Base-by-base conservation (phyloP, 37 sponge, comb jelly and placozoan species). In the Amphimedon queenslandica region DNA sequence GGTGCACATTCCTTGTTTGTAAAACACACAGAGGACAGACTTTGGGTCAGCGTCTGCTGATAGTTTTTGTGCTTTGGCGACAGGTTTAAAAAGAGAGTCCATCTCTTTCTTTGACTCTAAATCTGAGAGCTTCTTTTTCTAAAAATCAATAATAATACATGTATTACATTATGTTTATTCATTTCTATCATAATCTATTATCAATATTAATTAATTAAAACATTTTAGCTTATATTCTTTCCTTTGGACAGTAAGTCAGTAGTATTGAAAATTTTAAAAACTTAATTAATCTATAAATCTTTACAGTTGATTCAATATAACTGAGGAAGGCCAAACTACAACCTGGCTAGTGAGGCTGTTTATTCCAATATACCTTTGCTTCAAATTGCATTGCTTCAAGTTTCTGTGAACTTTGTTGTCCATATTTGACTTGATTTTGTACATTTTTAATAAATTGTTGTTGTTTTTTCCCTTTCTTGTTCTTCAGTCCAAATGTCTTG, bases 401-500 rank as follows among this genome's bases (percentile, higher is more conserved):
- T 67, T 82, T 90, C 40, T 80, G 73, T 25, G 55, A 33, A 53
- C 85, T 81, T 67, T 65, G 69, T n/a, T 80, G 77, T 6, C 90
- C 82, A 75, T 57, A 84, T 57, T 85, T 90, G 35, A 96, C 94
- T 70, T 98, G 99, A 35, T 83, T 69, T 4, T 90, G 87, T 30
- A 98, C 93, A 40, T 89, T 69, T 67, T 92, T 89, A 2, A 98
- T 88, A 43, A 79, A 92, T 39, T 89, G 81, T 57, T 98, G 99
- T 30, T 94, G 95, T 55, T 95, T 94, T 79, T 89, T 98, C 10
- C 99, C 95, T 57, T 94, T 98, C 77, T 98, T 98, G 74, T 98
- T 98, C 83, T 98, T 98, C 67, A 98, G 63, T 16, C 99, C 99
- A 81, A 98, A 98, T 0, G 99, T 98, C 69, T 98, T 98, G 74